Percentiles rank a stretch among this genome's conserved stretches.
phyloP scores from a whole-genome alignment of 2,888 invertebrate species.

The Cybosia mesomella region DNA sequence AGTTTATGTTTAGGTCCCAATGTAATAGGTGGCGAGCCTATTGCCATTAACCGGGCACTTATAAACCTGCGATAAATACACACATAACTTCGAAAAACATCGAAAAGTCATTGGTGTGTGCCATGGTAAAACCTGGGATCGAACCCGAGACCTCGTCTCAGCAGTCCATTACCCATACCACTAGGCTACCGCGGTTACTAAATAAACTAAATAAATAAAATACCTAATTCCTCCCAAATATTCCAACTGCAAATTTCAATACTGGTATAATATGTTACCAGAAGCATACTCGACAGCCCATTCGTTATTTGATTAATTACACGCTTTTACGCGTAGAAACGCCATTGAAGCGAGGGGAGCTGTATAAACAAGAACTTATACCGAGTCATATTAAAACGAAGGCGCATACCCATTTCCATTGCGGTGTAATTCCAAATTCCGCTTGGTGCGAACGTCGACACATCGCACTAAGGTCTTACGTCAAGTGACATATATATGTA shows the following conservation, averaged over 20 bases:
- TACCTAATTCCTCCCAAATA: not conserved
- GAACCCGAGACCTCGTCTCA: too few species aligned
- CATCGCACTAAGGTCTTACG: slow-evolving; percentile 56
- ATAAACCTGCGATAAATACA: too few species aligned
- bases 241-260: slow-evolving; percentile 2
- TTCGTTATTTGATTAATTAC: slow-evolving; percentile 38
- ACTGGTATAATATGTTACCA: not conserved
- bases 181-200: too few species aligned
- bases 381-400: slow-evolving; percentile 56
- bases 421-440: slow-evolving; percentile 66
- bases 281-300: slow-evolving; percentile 12
- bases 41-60: too few species aligned
- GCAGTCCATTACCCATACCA: too few species aligned
- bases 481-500: slow-evolving; percentile 47
- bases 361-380: slow-evolving; percentile 43
- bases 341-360: slow-evolving; percentile 25
- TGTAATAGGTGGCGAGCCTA: too few species aligned
- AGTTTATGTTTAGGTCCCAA: too few species aligned
- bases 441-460: slow-evolving; percentile 57
- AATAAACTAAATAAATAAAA: too few species aligned
- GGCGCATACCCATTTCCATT: slow-evolving; percentile 53
- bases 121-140: too few species aligned
- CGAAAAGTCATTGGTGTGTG: too few species aligned
- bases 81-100: too few species aligned
- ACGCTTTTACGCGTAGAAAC: slow-evolving; percentile 20